phyloP scores from a whole-genome alignment of 1,140 invertebrate species.

The Drosophila simulans region DNA sequence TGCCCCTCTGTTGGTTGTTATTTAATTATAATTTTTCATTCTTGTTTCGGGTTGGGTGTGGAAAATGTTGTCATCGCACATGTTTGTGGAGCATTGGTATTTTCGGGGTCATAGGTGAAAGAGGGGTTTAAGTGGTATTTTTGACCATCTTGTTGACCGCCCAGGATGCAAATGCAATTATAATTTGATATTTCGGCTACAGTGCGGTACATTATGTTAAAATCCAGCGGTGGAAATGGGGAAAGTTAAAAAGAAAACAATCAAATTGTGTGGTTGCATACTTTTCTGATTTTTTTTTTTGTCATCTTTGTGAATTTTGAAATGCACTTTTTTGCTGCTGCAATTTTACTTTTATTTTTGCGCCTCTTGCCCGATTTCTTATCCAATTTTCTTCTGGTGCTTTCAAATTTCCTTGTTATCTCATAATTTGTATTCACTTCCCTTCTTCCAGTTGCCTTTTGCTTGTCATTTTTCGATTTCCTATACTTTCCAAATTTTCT shows the following conservation, averaged over 20 bases:
- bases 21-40: conserved; percentile 70
- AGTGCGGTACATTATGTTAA: conserved; percentile 12
- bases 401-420: neutral
- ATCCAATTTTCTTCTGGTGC: neutral
- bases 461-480: conserved; percentile 21
- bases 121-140: neutral
- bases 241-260: no score
- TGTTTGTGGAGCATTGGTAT: conserved; percentile 11
- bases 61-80: conserved; percentile 55
- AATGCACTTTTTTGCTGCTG: no score
- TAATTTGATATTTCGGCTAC: conserved; percentile 59
- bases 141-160: conserved; percentile 8
- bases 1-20: conserved; percentile 42
- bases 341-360: no score
- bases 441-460: neutral
- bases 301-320: no score
- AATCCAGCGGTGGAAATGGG: neutral
- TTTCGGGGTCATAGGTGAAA: neutral
- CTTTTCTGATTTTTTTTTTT: no score
- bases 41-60: conserved; percentile 34
- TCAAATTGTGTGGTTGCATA: no score
- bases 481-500: conserved; percentile 11
- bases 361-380: no score
- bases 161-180: conserved; percentile 61
- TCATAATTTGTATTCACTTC: neutral